Evolutionary conservation across 2,797 vertebrate species (phyloP).

Genomic region (Lithobates sylvaticus): DNA sequence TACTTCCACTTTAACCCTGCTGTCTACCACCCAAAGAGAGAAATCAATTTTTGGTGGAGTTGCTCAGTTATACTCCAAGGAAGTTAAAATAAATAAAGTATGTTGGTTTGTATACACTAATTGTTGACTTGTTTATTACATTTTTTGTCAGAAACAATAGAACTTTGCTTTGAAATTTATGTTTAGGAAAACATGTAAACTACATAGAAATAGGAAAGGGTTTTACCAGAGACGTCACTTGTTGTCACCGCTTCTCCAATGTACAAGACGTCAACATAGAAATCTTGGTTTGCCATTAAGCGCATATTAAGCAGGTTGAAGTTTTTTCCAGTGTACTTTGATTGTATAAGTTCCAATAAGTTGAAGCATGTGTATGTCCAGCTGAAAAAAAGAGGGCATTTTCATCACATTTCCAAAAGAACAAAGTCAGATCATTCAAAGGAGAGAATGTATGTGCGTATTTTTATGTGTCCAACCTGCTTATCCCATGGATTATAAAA

Average conservation of each 20-base stretch:
- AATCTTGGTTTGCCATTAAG: constrained; percentile 73
- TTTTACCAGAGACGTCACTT: constrained; percentile 71
- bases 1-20: too few species aligned
- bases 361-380: constrained; percentile 87
- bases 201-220: background rate
- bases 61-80: too few species aligned
- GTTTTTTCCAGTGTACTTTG: constrained; percentile 69
- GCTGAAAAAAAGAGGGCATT: constrained; percentile 68
- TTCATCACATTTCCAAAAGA: background rate
- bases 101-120: too few species aligned
- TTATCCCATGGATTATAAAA: background rate
- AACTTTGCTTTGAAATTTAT: background rate
- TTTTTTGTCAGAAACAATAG: background rate
- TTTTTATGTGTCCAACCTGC: background rate
- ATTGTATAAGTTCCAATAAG: constrained; percentile 74
- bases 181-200: background rate
- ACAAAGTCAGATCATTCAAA: background rate
- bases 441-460: background rate
- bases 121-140: too few species aligned
- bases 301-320: constrained; percentile 73
- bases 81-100: too few species aligned
- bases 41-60: too few species aligned
- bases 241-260: constrained; percentile 75
- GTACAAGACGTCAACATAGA: constrained; percentile 81
- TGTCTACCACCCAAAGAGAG: too few species aligned